Percentiles rank a stretch among this genome's conserved stretches.
Evolutionary conservation across 1,140 invertebrate species (phyloP).

Genomic region (Piezodorus guildinii): DNA sequence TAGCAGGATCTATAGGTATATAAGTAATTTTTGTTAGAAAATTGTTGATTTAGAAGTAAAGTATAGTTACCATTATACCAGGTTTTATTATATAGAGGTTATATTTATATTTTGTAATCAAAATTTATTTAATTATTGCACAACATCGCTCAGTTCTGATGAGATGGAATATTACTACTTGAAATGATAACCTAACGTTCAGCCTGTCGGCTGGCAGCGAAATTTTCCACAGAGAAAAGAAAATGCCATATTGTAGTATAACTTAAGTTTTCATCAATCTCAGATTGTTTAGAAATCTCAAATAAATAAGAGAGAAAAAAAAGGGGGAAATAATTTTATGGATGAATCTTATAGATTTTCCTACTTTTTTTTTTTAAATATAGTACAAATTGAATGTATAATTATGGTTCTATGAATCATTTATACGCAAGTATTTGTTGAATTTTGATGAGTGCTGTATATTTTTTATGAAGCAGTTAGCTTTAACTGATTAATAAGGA

Average conservation of each 20-base stretch:
- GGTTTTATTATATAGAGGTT: too few species aligned
- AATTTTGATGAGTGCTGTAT: background rate
- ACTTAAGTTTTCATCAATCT: background rate
- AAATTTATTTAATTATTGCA: too few species aligned
- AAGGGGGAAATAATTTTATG: background rate
- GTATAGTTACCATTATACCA: too few species aligned
- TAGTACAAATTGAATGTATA: background rate
- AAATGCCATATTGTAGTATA: slow-evolving; percentile 9
- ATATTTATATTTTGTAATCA: too few species aligned
- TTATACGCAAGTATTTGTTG: background rate
- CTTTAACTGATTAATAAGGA: background rate
- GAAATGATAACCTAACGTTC: background rate
- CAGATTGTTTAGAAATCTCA: slow-evolving; percentile 9
- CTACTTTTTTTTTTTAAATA: background rate
- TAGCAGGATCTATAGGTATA: too few species aligned
- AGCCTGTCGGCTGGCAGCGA: background rate
- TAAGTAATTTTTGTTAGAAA: too few species aligned
- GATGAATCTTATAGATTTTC: slow-evolving; percentile 12
- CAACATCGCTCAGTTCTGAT: too few species aligned
- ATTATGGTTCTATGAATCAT: background rate
- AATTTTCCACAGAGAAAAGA: background rate
- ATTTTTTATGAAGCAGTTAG: too few species aligned
- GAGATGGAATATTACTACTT: background rate
- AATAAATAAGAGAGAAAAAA: background rate
- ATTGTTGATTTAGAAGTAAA: too few species aligned